These are phyloP conservation scores for Tupaia chinensis DNA, from an alignment of 2,113 vertebrate genomes.

Conservation along the genomic window DNA sequence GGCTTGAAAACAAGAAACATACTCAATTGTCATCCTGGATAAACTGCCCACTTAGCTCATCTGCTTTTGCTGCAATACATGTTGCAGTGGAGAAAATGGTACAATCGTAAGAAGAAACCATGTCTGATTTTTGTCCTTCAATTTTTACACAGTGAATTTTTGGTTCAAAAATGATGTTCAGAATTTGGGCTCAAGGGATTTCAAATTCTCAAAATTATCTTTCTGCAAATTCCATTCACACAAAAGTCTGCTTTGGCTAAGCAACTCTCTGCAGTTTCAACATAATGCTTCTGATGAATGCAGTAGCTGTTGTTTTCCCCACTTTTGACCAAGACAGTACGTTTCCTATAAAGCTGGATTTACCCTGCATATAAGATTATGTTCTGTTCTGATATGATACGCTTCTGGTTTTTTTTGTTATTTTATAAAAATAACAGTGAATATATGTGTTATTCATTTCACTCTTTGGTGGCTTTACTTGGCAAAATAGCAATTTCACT, in stretches of 20 bases:
- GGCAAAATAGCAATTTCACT: slow-evolving; percentile 38
- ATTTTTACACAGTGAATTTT: slow-evolving; percentile 28
- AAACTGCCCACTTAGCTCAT: neutral
- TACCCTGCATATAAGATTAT: neutral
- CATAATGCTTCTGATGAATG: slow-evolving; percentile 1
- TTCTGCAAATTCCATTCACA: slow-evolving; percentile 6
- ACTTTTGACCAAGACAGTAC: slow-evolving; percentile 40
- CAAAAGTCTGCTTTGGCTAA: neutral
- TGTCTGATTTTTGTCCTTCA: slow-evolving; percentile 48
- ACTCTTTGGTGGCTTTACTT: neutral
- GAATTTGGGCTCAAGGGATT: slow-evolving; percentile 51
- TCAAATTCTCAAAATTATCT: slow-evolving; percentile 57
- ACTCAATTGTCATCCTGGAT: neutral
- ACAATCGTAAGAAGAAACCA: neutral
- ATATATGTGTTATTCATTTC: neutral
- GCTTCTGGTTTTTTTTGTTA: neutral
- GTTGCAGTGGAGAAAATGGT: neutral
- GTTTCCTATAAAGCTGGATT: neutral
- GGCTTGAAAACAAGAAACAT: neutral
- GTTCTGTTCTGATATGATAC: neutral
- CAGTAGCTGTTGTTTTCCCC: neutral
- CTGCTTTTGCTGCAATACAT: neutral
- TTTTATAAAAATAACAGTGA: slow-evolving; percentile 28
- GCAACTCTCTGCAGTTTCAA: slow-evolving; percentile 19
- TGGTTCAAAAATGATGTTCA: slow-evolving; percentile 25